A percentile compares a stretch with the other conserved stretches of the same genome.
phyloP scores from a whole-genome alignment of 2,113 vertebrate genomes.

The Lonchura striata region DNA sequence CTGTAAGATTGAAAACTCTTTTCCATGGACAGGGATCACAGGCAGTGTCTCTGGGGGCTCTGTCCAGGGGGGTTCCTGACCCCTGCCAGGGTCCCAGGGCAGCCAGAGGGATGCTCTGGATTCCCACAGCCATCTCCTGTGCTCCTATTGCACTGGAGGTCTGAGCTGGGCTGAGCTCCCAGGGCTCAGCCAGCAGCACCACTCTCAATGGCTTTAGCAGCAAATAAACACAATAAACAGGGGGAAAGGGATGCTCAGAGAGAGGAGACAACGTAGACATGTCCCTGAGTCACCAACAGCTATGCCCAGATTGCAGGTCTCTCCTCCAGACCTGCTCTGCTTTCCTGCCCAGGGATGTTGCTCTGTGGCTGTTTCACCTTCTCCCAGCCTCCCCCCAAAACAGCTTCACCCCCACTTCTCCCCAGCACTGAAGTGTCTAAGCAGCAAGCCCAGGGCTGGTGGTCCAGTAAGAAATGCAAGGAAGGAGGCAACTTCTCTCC shows the following conservation, averaged over 20 bases:
- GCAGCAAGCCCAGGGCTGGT: conserved; percentile 22
- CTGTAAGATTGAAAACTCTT: too few relatives aligned
- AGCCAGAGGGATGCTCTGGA: too few relatives aligned
- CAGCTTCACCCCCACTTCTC: not conserved
- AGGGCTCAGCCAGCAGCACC: accelerated
- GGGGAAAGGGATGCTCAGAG: not conserved
- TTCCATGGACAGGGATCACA: too few relatives aligned
- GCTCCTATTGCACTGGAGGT: accelerated
- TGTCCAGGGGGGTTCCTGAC: too few relatives aligned
- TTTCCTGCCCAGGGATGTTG: not conserved
- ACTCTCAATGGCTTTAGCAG: not conserved
- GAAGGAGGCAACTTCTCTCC: conserved; percentile 23
- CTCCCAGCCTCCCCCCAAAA: not conserved
- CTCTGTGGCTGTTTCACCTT: not conserved
- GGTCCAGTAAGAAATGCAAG: conserved; percentile 21
- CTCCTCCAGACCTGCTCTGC: conserved; percentile 11
- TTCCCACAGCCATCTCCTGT: accelerated
- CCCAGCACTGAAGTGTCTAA: not conserved
- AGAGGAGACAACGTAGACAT: not conserved
- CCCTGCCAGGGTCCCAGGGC: too few relatives aligned
- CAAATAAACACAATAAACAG: not conserved
- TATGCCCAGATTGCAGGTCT: not conserved
- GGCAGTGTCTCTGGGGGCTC: too few relatives aligned
- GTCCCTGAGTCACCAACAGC: not conserved
- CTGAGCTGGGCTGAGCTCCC: accelerated